A percentile compares a stretch with the other conserved stretches of the same genome.
Evolutionary conservation across 2,113 vertebrate genomes (phyloP).

Genomic region (Turdus rufiventris): DNA sequence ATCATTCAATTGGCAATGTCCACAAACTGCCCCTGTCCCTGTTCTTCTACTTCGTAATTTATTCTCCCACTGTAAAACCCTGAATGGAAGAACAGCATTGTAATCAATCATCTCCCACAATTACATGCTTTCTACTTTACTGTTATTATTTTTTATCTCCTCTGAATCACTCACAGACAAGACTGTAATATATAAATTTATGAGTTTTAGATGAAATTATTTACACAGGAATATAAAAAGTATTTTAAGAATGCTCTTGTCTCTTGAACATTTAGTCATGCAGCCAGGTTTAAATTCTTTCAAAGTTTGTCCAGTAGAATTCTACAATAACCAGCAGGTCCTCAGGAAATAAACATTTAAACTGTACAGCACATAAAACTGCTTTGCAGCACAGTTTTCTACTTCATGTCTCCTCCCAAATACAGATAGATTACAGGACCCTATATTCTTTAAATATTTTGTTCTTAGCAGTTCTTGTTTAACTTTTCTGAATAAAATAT

Average conservation of each 20-base stretch:
- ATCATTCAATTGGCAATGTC: accelerated
- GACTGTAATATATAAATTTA: conserved; percentile 38
- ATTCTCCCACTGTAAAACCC: not conserved
- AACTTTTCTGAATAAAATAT: not conserved
- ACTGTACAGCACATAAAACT: conserved; percentile 1
- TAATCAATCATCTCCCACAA: conserved; percentile 13
- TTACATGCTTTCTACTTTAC: not conserved
- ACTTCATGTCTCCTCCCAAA: conserved; percentile 35
- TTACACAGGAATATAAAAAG: conserved; percentile 52
- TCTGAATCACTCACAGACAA: conserved; percentile 47
- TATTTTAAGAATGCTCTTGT: conserved; percentile 33
- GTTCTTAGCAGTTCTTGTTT: conserved; percentile 15
- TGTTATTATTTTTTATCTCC: conserved; percentile 26
- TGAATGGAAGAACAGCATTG: not conserved
- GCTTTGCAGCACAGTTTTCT: conserved; percentile 2
- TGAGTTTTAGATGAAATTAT: conserved; percentile 57
- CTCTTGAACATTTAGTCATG: conserved; percentile 31
- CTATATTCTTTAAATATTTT: conserved; percentile 45
- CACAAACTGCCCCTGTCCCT: not conserved
- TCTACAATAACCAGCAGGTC: not conserved
- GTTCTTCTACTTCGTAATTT: conserved; percentile 43
- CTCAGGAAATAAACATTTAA: conserved; percentile 40
- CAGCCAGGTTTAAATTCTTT: conserved; percentile 29
- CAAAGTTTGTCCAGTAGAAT: not conserved
- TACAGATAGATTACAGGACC: conserved; percentile 31